Base-by-base conservation (phyloP, 2,888 invertebrate species). In the Phorcus lineatus region DNA sequence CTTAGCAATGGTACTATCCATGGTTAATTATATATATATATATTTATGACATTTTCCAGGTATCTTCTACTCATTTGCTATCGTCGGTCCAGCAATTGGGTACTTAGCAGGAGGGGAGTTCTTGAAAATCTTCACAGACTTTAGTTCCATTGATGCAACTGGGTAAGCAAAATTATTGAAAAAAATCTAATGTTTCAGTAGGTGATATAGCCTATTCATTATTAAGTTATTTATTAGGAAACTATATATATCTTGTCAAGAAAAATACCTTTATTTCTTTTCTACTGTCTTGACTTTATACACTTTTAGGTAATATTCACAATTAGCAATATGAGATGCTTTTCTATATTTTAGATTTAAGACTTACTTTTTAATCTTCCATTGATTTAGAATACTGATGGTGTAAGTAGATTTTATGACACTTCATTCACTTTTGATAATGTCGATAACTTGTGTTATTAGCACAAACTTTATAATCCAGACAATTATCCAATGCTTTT, bases 51-150 rank as follows among this genome's bases (percentile, higher is more conserved):
- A n/a, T 47, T 54, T 86, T 86, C 7, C 86, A 91, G 91, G 90
- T 79, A 90, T 92, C 57, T 92, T 91, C 81, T 92, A 92, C 84
- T 88, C 91, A 4, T 87, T 90, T 66, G 89, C 91, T 2, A 90
- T 93, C 66, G 82, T 92, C 36, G 93, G 93, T 52, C 92, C 93
- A 53, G 92, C 92, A 3, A 93, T 97, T 88, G 97, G 97, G 62
- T 97, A 96, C 92, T 95, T 97, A 40, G 92, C 96, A n/a, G 97
- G 97, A 3, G 97, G 97, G 0, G 96, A 96, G 91, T 94, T 97
- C 90, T 94, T 97, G 83, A 95, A 95, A 86, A 94, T 97, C 80
- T 97, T 97, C 88, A 89, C 90, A n/a, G 92, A 93, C 17, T 28
- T 28, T 19, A 70, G 22, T 70, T 28, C 70, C 24, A 17, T 62